Conservation (phyloP, 1,140 invertebrate genomes). For the Hyles vespertilio region DNA sequence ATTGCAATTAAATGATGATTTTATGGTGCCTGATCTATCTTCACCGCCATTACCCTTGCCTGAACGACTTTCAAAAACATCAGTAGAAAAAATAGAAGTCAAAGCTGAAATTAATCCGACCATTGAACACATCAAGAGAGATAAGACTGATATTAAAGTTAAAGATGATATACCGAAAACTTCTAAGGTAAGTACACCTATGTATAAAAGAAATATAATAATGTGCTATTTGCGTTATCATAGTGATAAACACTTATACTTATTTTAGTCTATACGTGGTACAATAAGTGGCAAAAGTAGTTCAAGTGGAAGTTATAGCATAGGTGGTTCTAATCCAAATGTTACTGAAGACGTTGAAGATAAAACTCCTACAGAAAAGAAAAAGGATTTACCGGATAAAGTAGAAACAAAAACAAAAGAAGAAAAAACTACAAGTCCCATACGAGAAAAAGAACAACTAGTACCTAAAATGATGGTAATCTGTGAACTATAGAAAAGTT, state of each 20-base stretch:
- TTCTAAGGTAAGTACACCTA: slow-evolving; percentile 41
- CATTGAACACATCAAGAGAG: slow-evolving; percentile 53
- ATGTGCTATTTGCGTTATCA: no score
- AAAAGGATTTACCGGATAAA: slow-evolving; percentile 44
- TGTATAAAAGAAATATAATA: not conserved
- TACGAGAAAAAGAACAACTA: slow-evolving; percentile 48
- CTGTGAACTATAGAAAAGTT: not conserved
- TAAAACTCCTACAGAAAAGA: slow-evolving; percentile 47
- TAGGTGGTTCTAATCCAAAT: slow-evolving; percentile 77
- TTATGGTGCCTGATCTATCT: slow-evolving; percentile 66
- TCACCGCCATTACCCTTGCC: slow-evolving; percentile 68
- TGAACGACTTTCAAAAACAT: slow-evolving; percentile 51
- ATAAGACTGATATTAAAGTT: slow-evolving; percentile 66
- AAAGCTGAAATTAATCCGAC: slow-evolving; percentile 57
- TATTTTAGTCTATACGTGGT: slow-evolving; percentile 34
- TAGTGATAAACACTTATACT: not conserved
- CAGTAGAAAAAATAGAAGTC: slow-evolving; percentile 62
- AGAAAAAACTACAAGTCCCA: slow-evolving; percentile 31
- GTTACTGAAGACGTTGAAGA: slow-evolving; percentile 52
- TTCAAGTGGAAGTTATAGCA: slow-evolving; percentile 81
- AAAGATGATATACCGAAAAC: slow-evolving; percentile 39
- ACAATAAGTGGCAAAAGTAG: slow-evolving; percentile 77
- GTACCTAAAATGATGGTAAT: slow-evolving; percentile 60
- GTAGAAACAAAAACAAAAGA: slow-evolving; percentile 41
- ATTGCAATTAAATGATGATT: slow-evolving; percentile 71